Evolutionary conservation across 2,113 vertebrate species (phyloP), one percentile per base, ranked within the genome.

Genomic region (Equus quagga): DNA sequence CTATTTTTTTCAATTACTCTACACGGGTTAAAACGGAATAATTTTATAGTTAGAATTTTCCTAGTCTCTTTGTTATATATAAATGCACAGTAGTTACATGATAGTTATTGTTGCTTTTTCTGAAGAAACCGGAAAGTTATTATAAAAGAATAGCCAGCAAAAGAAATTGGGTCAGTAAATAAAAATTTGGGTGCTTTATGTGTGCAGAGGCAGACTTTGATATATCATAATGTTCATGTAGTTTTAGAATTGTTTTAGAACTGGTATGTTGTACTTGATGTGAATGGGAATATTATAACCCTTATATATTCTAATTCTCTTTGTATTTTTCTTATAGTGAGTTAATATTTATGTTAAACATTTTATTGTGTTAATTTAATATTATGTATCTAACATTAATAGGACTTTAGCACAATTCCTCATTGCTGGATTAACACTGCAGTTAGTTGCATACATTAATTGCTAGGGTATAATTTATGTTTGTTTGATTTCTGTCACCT

Each of bases 81-180:
- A 82, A 78, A 80, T 82, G 10, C 89, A 72, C 85, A 28, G 54
- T 23, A 79, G 64, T 79, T 81, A 65, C 1, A 44, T 1, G 79
- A 6, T 58, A 75, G 1, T 69, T 46, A 23, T 76, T 51, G 94
- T 91, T 79, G 8, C 33, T 92, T 70, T 93, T 82, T 91, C 72
- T 97, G 10, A 19, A 90, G 60, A 95, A 89, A 89, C 18, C 76
- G 70, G 46, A 65, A 64, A 92, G 54, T 89, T 67, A 23, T 65
- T 78, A 67, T 36, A 60, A 87, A 92, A 82, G 46, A 81, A 78
- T 31, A 87, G 13, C 21, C n/a, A 54, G 11, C 93, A 82, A 65
- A 88, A 93, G 82, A 56, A 91, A 92, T 75, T 60, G 28, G 41
- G 10, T 78, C 44, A 72, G 12, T 72, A 88, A 94, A n/a, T 97